phyloP scores from a whole-genome alignment of 2,113 vertebrate genomes.

The Boleophthalmus pectinirostris region DNA sequence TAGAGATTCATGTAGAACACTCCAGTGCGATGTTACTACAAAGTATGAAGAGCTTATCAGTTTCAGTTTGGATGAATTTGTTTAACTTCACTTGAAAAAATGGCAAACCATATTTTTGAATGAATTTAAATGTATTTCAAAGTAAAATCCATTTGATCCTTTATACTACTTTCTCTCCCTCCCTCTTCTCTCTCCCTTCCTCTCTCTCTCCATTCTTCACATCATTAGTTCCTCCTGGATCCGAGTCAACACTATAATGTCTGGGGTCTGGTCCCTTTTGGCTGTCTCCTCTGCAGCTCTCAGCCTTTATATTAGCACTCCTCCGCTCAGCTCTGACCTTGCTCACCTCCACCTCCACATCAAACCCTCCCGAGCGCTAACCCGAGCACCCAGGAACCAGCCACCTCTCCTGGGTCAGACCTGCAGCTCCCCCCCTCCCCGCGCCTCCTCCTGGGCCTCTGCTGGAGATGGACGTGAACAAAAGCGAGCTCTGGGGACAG shows the following conservation, averaged over 20 bases:
- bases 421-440: constrained; percentile 41
- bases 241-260: constrained; percentile 95
- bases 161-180: constrained; percentile 72
- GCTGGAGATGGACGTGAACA: constrained; percentile 56
- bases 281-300: constrained; percentile 73
- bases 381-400: constrained; percentile 78
- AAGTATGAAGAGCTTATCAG: no score
- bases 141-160: neutral
- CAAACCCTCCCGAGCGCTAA: neutral
- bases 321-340: constrained; percentile 50
- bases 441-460: constrained; percentile 4
- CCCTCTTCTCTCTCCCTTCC: no score
- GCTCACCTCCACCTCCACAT: constrained; percentile 24
- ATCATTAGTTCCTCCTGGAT: constrained; percentile 87
- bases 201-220: constrained; percentile 76
- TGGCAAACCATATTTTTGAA: neutral
- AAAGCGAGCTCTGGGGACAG: constrained; percentile 54
- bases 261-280: constrained; percentile 81
- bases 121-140: neutral
- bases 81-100: neutral
- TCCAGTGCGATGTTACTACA: no score
- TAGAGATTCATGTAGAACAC: no score
- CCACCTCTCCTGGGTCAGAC: constrained; percentile 57
- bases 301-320: constrained; percentile 90
- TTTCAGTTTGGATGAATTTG: neutral